phyloP scores from a whole-genome alignment of 2,113 vertebrate species.

The Forbesichthys agassizii region DNA sequence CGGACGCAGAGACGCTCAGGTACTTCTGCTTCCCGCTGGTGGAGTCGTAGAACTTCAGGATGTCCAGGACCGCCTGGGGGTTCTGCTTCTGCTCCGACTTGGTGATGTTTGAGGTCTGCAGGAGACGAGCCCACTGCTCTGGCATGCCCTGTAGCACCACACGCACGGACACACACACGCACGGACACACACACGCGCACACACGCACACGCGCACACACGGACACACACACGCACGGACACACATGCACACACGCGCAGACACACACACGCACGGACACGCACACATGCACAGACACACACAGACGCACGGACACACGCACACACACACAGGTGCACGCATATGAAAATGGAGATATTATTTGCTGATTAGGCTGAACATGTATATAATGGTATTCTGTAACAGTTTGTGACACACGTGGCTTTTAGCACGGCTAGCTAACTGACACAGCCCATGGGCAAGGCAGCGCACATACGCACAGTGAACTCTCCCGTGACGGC shows the following conservation, averaged over 20 bases:
- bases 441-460: neutral
- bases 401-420: no score
- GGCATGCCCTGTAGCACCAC: conserved; percentile 88
- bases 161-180: conserved; percentile 17
- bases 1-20: conserved; percentile 87
- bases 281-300: no score
- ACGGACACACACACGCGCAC: neutral
- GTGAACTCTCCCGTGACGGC: conserved; percentile 98
- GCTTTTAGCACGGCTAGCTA: no score
- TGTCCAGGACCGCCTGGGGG: conserved; percentile 94
- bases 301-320: no score
- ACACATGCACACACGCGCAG: neutral
- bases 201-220: neutral
- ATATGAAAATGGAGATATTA: neutral
- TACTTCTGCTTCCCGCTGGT: conserved; percentile 95
- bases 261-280: neutral
- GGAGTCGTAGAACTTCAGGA: conserved; percentile 96
- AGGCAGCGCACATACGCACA: conserved; percentile 74
- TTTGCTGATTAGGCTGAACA: neutral
- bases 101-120: conserved; percentile 97
- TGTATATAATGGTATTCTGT: no score
- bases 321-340: neutral
- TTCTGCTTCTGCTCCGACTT: conserved; percentile 98
- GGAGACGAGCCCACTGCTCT: conserved; percentile 95
- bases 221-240: neutral